These are phyloP conservation scores for Macropus fuliginosus DNA, from an alignment of 2,797 vertebrate species.

Conservation along the genomic window DNA sequence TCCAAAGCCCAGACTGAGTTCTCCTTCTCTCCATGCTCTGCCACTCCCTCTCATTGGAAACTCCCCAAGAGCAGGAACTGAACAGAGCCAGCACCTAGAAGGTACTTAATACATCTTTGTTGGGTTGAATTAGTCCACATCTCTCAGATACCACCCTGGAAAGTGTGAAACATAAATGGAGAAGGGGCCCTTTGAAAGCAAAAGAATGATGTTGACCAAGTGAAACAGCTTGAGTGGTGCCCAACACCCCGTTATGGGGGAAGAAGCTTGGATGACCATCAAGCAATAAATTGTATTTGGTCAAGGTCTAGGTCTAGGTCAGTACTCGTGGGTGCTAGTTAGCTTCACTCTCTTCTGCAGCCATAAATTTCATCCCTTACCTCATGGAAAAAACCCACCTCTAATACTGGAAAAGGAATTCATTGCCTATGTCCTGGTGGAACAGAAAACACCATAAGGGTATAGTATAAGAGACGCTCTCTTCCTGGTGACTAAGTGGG, in stretches of 20 bases:
- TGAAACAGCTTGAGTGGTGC: background rate
- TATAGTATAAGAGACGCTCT: background rate
- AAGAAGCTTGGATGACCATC: background rate
- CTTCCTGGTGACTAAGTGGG: background rate
- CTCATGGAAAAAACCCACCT: background rate
- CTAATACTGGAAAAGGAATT: background rate
- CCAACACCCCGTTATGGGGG: background rate
- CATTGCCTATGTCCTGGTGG: background rate
- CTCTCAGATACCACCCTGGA: background rate
- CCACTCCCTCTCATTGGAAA: too few relatives aligned
- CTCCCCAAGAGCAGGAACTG: too few relatives aligned
- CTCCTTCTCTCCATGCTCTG: too few relatives aligned
- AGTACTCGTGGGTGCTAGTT: background rate
- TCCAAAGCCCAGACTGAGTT: too few relatives aligned
- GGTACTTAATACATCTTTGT: background rate
- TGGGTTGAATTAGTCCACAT: background rate
- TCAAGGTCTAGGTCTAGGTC: background rate
- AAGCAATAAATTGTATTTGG: background rate
- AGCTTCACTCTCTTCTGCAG: background rate
- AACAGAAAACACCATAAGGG: background rate
- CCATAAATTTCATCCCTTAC: background rate
- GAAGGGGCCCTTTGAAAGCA: background rate
- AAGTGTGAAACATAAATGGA: background rate
- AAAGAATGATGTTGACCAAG: background rate
- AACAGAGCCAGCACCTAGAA: background rate